Evolutionary conservation across 2,113 vertebrate genomes (phyloP).

Genomic region (Erinaceus europaeus): DNA sequence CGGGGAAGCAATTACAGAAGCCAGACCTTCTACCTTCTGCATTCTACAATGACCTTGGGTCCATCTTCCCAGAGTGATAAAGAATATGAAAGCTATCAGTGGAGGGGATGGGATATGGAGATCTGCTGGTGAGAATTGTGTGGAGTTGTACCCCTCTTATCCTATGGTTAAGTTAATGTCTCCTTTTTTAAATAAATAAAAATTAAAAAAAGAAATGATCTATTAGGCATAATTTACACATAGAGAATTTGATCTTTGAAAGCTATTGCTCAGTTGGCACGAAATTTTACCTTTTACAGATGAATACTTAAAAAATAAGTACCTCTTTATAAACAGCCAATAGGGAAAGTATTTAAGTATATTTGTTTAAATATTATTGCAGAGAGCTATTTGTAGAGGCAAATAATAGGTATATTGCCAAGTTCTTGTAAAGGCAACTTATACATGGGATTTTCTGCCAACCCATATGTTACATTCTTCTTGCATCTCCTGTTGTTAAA

Average conservation of each 20-base stretch:
- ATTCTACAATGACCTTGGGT: too few species aligned
- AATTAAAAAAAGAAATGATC: too few species aligned
- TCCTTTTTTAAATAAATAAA: too few species aligned
- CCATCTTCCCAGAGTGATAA: too few species aligned
- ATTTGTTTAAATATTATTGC: constrained; percentile 83
- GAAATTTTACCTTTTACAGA: constrained; percentile 83
- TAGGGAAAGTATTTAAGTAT: constrained; percentile 79
- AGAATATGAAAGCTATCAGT: too few species aligned
- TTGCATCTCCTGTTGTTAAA: constrained; percentile 77
- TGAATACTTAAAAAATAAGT: constrained; percentile 90
- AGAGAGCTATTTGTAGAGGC: constrained; percentile 82
- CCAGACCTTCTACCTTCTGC: too few species aligned
- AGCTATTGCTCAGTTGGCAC: constrained; percentile 82
- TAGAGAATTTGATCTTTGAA: constrained; percentile 80
- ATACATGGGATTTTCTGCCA: constrained; percentile 79
- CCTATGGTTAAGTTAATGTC: too few species aligned
- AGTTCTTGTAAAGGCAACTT: constrained; percentile 82
- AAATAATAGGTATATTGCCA: constrained; percentile 82
- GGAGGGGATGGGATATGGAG: too few species aligned
- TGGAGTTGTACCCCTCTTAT: too few species aligned
- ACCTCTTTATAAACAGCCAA: constrained; percentile 80
- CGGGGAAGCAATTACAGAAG: too few species aligned
- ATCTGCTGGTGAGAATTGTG: too few species aligned
- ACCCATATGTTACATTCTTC: constrained; percentile 70
- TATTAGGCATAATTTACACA: constrained; percentile 74